A percentile compares a stretch with the other conserved stretches of the same genome.
Evolutionary conservation across 92 coral and sea anemone genomes (phyloP).

Genomic region (Heliopora coerulea): DNA sequence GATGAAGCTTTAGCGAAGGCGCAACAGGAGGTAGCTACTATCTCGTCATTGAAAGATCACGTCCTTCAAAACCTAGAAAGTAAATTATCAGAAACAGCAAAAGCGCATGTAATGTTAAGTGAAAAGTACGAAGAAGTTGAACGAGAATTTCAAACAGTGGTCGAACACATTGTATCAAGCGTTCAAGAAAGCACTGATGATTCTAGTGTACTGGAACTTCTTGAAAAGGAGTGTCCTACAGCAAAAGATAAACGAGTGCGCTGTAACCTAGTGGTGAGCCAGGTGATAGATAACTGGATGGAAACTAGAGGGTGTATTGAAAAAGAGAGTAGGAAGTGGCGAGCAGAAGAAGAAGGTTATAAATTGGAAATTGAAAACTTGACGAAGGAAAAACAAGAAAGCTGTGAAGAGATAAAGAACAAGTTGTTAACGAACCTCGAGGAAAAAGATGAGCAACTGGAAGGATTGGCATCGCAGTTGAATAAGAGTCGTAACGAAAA

Average conservation of each 20-base stretch:
- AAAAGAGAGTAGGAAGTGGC: conserved; percentile 24
- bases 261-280: conserved; percentile 16
- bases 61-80: conserved; percentile 24
- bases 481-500: conserved; percentile 44
- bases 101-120: conserved; percentile 14
- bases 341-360: conserved; percentile 12
- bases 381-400: conserved; percentile 50
- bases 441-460: conserved; percentile 62
- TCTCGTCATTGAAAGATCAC: conserved; percentile 23
- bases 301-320: conserved; percentile 3
- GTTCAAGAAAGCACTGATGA: conserved; percentile 14
- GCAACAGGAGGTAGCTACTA: conserved; percentile 31
- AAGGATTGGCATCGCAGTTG: conserved; percentile 54
- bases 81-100: background rate
- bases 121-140: conserved; percentile 40
- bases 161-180: conserved; percentile 16
- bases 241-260: conserved; percentile 4
- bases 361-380: conserved; percentile 22
- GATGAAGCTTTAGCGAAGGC: conserved; percentile 43
- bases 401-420: conserved; percentile 47
- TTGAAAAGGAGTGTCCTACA: background rate
- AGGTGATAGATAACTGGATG: conserved; percentile 13
- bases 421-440: conserved; percentile 44
- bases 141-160: conserved; percentile 3
- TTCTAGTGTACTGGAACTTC: conserved; percentile 2